phyloP scores from a whole-genome alignment of 2,113 vertebrate genomes.

The Ancistrus triradiatus region DNA sequence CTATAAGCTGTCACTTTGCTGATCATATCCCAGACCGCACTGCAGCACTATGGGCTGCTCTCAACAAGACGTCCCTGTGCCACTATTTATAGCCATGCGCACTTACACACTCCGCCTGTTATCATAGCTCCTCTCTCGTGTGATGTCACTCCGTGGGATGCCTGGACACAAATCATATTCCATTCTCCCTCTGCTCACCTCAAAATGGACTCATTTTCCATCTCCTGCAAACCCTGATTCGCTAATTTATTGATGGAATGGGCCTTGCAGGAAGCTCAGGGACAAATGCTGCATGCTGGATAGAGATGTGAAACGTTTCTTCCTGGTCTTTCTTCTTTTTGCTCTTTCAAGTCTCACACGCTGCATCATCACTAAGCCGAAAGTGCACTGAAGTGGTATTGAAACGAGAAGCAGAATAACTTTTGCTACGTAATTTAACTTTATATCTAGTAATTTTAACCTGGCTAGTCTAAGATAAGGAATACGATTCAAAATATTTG shows the following conservation, averaged over 20 bases:
- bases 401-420: background rate
- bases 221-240: slow-evolving; percentile 47
- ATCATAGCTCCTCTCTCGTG: slow-evolving; percentile 44
- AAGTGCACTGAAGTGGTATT: too few species aligned
- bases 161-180: slow-evolving; percentile 49
- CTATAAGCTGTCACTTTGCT: slow-evolving; percentile 45
- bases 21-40: slow-evolving; percentile 45
- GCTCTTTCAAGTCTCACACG: background rate
- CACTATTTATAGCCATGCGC: slow-evolving; percentile 38
- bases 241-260: slow-evolving; percentile 58
- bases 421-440: background rate
- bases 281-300: slow-evolving; percentile 23
- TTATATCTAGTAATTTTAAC: too few species aligned
- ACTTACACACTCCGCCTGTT: slow-evolving; percentile 42
- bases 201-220: slow-evolving; percentile 63
- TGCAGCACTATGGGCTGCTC: slow-evolving; percentile 12
- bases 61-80: slow-evolving; percentile 9
- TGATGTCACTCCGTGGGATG: slow-evolving; percentile 59
- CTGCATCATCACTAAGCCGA: too few species aligned
- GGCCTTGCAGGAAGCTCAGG: slow-evolving; percentile 50
- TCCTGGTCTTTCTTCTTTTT: background rate
- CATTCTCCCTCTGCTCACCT: slow-evolving; percentile 41
- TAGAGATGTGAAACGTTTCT: slow-evolving; percentile 32
- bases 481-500: too few species aligned
- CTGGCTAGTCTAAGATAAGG: too few species aligned